A percentile compares a stretch with the other conserved stretches of the same genome.
phyloP scores from a whole-genome alignment of 2,797 vertebrate genomes.

The Miichthys miiuy region DNA sequence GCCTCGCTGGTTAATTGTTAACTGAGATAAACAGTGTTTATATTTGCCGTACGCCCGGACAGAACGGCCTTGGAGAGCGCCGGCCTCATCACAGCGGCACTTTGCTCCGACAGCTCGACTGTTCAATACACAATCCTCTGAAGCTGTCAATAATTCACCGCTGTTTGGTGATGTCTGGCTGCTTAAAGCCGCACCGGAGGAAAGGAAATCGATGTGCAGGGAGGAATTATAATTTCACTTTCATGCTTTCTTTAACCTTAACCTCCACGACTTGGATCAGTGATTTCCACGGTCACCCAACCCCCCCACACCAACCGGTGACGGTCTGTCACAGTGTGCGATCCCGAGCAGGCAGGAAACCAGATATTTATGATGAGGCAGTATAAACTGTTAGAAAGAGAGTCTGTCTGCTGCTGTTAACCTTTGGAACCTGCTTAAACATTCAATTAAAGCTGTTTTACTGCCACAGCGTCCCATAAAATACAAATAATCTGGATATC shows the following conservation, averaged over 20 bases:
- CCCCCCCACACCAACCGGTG: neutral
- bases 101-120: conserved; percentile 58
- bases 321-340: conserved; percentile 43
- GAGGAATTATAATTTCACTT: conserved; percentile 77
- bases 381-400: conserved; percentile 14
- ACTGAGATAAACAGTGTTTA: conserved; percentile 77
- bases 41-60: conserved; percentile 59
- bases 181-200: conserved; percentile 62
- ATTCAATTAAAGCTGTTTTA: conserved; percentile 12
- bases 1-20: conserved; percentile 77
- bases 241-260: conserved; percentile 72
- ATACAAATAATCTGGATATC: neutral
- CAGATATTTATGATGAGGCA: conserved; percentile 57
- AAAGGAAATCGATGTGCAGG: conserved; percentile 75
- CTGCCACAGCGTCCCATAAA: neutral
- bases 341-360: conserved; percentile 43
- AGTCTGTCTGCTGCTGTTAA: conserved; percentile 9
- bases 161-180: conserved; percentile 67
- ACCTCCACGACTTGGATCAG: conserved; percentile 58
- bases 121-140: conserved; percentile 76
- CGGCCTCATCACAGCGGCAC: conserved; percentile 61
- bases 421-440: conserved; percentile 11
- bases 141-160: conserved; percentile 80
- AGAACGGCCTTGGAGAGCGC: conserved; percentile 68
- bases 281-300: conserved; percentile 36